phyloP scores from a whole-genome alignment of 2,888 invertebrate species.

The Nymphalis c-album region DNA sequence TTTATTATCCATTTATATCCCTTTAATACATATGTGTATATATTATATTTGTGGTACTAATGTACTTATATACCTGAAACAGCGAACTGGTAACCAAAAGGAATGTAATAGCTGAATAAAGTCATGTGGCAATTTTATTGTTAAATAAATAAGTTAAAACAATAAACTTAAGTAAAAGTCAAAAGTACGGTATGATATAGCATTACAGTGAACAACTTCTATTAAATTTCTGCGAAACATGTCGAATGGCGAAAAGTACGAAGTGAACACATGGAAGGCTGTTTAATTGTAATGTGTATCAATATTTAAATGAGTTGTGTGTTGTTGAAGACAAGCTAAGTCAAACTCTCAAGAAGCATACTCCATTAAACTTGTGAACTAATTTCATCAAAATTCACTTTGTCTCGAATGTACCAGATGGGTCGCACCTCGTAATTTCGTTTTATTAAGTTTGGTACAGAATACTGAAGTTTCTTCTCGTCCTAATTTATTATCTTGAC shows the following conservation, averaged over 20 bases:
- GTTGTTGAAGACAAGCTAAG: conserved; percentile 40
- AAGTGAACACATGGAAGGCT: neutral
- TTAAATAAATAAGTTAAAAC: too few relatives aligned
- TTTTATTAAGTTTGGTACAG: conserved; percentile 72
- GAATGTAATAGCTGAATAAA: too few relatives aligned
- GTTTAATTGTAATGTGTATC: conserved; percentile 29
- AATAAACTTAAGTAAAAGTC: too few relatives aligned
- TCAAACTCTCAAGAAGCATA: conserved; percentile 51
- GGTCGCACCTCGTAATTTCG: conserved; percentile 71
- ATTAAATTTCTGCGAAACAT: neutral
- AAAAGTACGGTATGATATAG: too few relatives aligned
- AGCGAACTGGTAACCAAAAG: too few relatives aligned
- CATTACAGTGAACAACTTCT: too few relatives aligned
- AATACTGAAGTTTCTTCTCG: conserved; percentile 66
- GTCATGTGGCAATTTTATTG: too few relatives aligned
- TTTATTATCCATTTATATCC: too few relatives aligned
- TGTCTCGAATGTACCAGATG: conserved; percentile 71
- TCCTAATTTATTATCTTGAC: conserved; percentile 47
- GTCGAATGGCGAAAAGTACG: neutral
- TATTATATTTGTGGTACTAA: too few relatives aligned
- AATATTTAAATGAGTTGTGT: conserved; percentile 35
- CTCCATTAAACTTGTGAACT: conserved; percentile 74
- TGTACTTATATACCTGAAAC: too few relatives aligned
- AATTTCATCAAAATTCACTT: conserved; percentile 78
- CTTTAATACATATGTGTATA: too few relatives aligned